These are phyloP conservation scores for Melanchra persicariae DNA, from an alignment of 2,888 invertebrate species.

Conservation along the genomic window DNA sequence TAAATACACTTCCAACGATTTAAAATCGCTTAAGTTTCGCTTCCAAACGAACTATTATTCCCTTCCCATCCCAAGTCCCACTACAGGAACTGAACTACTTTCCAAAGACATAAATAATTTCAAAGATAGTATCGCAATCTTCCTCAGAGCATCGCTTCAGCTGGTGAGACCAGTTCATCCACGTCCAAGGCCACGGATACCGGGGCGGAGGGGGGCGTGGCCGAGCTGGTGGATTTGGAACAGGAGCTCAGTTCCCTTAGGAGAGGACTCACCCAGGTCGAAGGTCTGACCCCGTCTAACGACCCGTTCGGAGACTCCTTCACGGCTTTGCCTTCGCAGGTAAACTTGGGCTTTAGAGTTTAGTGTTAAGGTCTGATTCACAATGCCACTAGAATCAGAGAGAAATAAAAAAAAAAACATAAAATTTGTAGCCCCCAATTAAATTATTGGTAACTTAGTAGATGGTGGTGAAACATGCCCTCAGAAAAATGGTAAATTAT, in stretches of 20 bases:
- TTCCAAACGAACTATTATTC: not conserved
- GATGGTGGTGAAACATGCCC: not conserved
- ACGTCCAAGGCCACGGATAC: slow-evolving; percentile 74
- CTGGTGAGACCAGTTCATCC: slow-evolving; percentile 73
- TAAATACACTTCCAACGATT: too few relatives aligned
- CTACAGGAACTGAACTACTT: slow-evolving; percentile 27
- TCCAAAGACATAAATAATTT: slow-evolving; percentile 56
- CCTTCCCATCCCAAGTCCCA: not conserved
- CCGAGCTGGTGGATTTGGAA: slow-evolving; percentile 96
- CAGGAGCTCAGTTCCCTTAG: slow-evolving; percentile 96
- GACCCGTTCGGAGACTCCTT: slow-evolving; percentile 89
- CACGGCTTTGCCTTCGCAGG: slow-evolving; percentile 80
- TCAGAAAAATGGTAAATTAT: not conserved
- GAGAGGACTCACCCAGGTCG: slow-evolving; percentile 97
- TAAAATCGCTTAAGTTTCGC: too few relatives aligned
- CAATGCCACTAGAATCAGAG: not conserved
- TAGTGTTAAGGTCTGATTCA: slow-evolving; percentile 1
- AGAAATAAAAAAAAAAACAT: not conserved
- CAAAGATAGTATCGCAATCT: slow-evolving; percentile 57
- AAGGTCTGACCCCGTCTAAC: slow-evolving; percentile 94
- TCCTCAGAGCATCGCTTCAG: slow-evolving; percentile 76
- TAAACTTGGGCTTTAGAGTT: slow-evolving; percentile 54
- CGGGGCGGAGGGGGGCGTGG: slow-evolving; percentile 92
- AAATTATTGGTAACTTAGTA: not conserved
- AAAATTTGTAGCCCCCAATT: not conserved